These are phyloP conservation scores for Empis stercorea DNA, from an alignment of 2,888 invertebrate genomes.

Conservation along the genomic window DNA sequence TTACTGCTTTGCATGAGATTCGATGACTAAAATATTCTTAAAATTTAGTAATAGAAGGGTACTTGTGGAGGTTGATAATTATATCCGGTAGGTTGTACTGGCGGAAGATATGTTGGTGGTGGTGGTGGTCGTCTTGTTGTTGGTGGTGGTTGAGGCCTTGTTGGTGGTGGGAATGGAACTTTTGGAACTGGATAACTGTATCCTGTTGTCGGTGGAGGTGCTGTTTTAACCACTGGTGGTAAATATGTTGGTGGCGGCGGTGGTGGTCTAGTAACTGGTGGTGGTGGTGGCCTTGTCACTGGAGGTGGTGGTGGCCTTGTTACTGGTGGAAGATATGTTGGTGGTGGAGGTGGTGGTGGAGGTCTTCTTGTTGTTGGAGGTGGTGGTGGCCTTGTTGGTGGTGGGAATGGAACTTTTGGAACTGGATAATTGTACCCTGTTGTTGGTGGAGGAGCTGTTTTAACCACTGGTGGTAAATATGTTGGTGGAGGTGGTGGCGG, in stretches of 20 bases:
- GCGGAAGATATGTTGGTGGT: constrained; percentile 12
- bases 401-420: constrained; percentile 8
- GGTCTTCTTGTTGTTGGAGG: constrained; percentile 11
- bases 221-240: constrained; percentile 14
- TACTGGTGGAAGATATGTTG: constrained; percentile 13
- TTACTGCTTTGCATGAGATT: background rate
- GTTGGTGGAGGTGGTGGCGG: constrained; percentile 7
- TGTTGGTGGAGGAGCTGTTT: constrained; percentile 12
- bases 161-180: constrained; percentile 12
- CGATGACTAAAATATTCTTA: background rate
- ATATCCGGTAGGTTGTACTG: background rate
- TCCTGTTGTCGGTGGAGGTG: constrained; percentile 12
- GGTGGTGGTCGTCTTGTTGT: constrained; percentile 1
- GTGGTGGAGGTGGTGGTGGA: constrained; percentile 12
- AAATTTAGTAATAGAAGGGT: background rate
- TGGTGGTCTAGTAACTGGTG: constrained; percentile 3
- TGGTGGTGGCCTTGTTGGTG: constrained; percentile 11
- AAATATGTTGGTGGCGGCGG: constrained; percentile 6
- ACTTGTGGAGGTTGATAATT: background rate
- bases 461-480: constrained; percentile 13
- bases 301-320: constrained; percentile 2
- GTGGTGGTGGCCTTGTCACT: constrained; percentile 15
- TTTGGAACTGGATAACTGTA: constrained; percentile 7
- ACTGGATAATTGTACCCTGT: constrained; percentile 12
- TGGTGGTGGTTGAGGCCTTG: constrained; percentile 13